These are phyloP conservation scores for Misgurnus mizolepis DNA, from an alignment of 2,113 vertebrate genomes.

Conservation along the genomic window DNA sequence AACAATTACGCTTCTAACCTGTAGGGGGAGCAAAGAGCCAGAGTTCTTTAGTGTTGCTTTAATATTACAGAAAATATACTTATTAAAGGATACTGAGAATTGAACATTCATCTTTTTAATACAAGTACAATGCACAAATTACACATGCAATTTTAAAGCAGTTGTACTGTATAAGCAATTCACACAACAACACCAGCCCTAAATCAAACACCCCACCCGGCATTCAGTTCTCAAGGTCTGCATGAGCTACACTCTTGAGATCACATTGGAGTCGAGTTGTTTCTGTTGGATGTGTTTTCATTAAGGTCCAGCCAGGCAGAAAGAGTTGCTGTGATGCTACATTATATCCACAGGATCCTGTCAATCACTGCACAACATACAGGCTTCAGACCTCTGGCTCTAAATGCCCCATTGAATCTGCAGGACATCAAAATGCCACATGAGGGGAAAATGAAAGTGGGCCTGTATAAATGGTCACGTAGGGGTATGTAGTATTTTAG, in stretches of 20 bases:
- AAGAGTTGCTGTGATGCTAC: constrained; percentile 18
- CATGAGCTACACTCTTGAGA: not conserved
- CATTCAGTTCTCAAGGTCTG: not conserved
- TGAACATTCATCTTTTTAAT: not conserved
- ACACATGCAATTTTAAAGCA: no score
- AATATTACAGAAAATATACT: no score
- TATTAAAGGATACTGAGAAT: no score
- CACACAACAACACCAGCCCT: not conserved
- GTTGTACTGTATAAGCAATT: not conserved
- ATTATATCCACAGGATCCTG: constrained; percentile 38
- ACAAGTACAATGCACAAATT: not conserved
- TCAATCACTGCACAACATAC: constrained; percentile 18
- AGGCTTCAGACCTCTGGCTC: constrained; percentile 13
- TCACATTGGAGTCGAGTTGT: constrained; percentile 11
- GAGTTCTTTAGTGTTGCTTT: no score
- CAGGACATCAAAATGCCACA: constrained; percentile 18
- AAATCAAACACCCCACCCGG: not conserved
- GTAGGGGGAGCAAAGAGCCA: no score
- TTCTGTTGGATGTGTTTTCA: constrained; percentile 31
- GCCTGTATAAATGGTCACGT: constrained; percentile 16
- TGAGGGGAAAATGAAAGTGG: not conserved
- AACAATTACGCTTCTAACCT: no score
- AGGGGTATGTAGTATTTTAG: constrained; percentile 11
- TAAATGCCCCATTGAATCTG: constrained; percentile 27
- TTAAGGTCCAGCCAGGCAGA: constrained; percentile 9